Base-by-base conservation (phyloP, 2,113 vertebrate genomes). In the Cyanoliseus patagonus region DNA sequence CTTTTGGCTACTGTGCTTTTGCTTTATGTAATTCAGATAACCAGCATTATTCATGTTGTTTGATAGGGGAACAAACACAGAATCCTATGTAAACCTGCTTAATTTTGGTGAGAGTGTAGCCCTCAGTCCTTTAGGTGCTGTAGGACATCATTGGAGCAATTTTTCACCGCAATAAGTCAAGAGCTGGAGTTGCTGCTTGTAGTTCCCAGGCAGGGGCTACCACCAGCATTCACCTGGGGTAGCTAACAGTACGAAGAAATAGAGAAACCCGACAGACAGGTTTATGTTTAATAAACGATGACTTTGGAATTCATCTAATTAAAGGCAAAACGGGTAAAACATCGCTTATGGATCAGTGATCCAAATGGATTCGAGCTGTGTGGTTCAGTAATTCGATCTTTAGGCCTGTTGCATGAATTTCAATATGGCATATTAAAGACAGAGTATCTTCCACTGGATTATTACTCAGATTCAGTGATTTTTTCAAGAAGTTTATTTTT, bases 401-500 rank as follows among this genome's bases (percentile, higher is more conserved):
- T 39, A 46, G 41, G 37, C 23, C 59, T 28, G 22, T 57, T 74
- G 53, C 9, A 5, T 90, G 66, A 72, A 66, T 79, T 5, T 73
- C 66, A 55, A 37, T 51, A 57, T 74, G 59, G n/a, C 52, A 30
- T 80, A 9, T 9, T 44, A 44, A 46, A 24, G 42, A 35, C 46
- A 53, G n/a, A 67, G 14, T 44, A 73, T 85, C 78, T 88, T 77
- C 35, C 17, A 39, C 30, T 83, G 75, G 24, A 52, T 86, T 85
- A 62, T 86, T 83, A 63, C 20, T 18, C 13, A 42, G 73, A 72
- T 78, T 61, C 52, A 47, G 69, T 68, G 44, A 49, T 90, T 91
- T 80, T 91, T 91, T 64, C 13, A 6, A 27, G 41, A 91, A 88
- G 53, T 80, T 82, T 91, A 17, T 90, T 90, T 95, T 95, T 87